These are phyloP conservation scores for Euwallacea similis DNA, from an alignment of 1,140 invertebrate genomes.

Conservation along the genomic window DNA sequence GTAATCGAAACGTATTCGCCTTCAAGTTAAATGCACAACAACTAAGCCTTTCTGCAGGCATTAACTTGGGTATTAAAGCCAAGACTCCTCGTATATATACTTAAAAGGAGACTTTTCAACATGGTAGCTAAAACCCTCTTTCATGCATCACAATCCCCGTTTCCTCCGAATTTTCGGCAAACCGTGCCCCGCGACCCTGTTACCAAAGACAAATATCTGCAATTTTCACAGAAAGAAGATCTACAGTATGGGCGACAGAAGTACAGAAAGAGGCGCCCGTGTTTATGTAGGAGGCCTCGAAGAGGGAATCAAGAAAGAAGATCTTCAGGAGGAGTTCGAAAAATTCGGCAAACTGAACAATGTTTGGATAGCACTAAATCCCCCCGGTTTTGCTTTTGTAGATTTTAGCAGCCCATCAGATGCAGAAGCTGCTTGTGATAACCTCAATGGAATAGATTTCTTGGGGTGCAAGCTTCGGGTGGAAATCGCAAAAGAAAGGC, in stretches of 20 bases:
- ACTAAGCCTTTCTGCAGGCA: conserved; percentile 14
- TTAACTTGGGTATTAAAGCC: background rate
- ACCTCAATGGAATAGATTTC: conserved; percentile 84
- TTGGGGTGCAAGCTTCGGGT: conserved; percentile 79
- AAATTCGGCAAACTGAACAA: conserved; percentile 68
- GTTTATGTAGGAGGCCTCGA: conserved; percentile 84
- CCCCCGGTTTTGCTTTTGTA: conserved; percentile 97
- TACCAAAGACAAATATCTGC: conserved; percentile 48
- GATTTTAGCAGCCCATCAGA: conserved; percentile 95
- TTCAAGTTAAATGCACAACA: conserved; percentile 31
- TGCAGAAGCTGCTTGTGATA: conserved; percentile 90
- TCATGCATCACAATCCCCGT: conserved; percentile 40
- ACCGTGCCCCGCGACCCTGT: conserved; percentile 42
- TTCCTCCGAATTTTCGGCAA: conserved; percentile 51
- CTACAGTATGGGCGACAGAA: conserved; percentile 53
- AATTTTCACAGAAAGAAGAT: conserved; percentile 50
- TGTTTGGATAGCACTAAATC: conserved; percentile 94
- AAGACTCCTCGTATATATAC: background rate
- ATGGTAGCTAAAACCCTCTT: conserved; percentile 36
- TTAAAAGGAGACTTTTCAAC: conserved; percentile 7
- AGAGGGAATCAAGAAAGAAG: conserved; percentile 84
- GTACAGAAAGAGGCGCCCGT: conserved; percentile 64
- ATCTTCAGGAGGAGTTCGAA: conserved; percentile 88
- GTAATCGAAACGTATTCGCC: background rate
- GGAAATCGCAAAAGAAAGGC: conserved; percentile 74